Conservation (phyloP, 1,140 invertebrate genomes). For the Aphis gossypii region DNA sequence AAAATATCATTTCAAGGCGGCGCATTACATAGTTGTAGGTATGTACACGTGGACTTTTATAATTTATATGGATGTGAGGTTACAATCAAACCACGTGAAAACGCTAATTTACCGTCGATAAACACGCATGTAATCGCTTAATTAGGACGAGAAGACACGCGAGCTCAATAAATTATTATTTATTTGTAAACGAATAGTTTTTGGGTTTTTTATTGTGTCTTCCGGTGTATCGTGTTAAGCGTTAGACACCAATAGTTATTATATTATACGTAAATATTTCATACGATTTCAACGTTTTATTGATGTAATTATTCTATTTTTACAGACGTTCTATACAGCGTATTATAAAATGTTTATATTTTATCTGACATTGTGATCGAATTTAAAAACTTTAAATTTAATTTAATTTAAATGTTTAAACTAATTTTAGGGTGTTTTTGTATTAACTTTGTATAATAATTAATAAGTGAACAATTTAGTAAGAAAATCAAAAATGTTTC, state of each 20-base stretch:
- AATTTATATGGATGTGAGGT: neutral
- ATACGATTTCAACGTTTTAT: neutral
- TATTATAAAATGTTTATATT: too few species aligned
- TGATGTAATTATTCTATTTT: too few species aligned
- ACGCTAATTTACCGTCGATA: neutral
- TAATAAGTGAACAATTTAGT: too few species aligned
- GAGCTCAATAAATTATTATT: conserved; percentile 10
- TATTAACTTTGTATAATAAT: too few species aligned
- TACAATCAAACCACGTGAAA: neutral
- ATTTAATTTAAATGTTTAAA: too few species aligned
- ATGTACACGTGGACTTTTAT: neutral
- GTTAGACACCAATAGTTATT: neutral
- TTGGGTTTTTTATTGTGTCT: neutral
- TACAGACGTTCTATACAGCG: too few species aligned
- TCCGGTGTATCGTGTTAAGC: neutral
- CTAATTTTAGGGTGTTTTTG: too few species aligned
- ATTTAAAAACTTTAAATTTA: too few species aligned
- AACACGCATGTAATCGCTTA: neutral
- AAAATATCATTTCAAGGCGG: conserved; percentile 20
- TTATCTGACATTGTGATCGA: too few species aligned
- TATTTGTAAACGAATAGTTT: neutral
- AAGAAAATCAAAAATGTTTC: too few species aligned
- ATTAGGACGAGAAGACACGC: neutral
- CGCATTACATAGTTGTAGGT: neutral
- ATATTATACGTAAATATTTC: neutral